Base-by-base conservation (phyloP, 2,888 invertebrate species). In the Chorisops tibialis region DNA sequence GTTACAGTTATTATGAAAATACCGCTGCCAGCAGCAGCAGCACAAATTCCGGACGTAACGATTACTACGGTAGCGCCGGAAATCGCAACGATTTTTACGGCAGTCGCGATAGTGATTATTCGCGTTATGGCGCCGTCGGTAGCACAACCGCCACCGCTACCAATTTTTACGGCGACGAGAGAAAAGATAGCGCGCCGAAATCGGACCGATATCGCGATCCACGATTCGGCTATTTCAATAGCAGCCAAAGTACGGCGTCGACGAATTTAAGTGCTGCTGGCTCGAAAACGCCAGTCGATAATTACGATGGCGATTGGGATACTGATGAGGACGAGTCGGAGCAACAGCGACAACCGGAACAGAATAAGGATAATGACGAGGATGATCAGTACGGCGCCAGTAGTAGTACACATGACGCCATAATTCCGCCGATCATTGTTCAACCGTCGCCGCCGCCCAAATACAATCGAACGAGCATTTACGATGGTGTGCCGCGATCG, bases 391-490 rank as follows among this genome's bases (percentile, higher is more conserved):
- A 30, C 30, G 30, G 9, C 7, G 18, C 35, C 2, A 3, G n/a
- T 18, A 3, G 21, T 9, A 38, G 7, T 3, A 37, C 12, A 7
- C 54, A 54, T 12, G 7, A 39, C 9, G 54, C 21, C 16, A 24
- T 54, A 7, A 43, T 54, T 14, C 54, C 54, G 39, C 6, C 19
- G n/a, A 24, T 54, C 2, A 43, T 41, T n/a, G 11, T 22, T 14
- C 41, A 54, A 18, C 24, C 41, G 7, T 54, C 54, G 9, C 54
- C 54, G 24, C 41, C 54, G 24, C 69, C 71, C 1, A 59, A 68
- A 0, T 77, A 76, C 37, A 67, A 69, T 6, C 72, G 78, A 14
- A 39, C 65, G 4, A 71, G 74, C 11, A 76, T 78, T 68, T 77
- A 77, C 49, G 77, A 77, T 62, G 74, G 66, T 38, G n/a, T 59